Base-by-base conservation (phyloP, 2,797 vertebrate genomes). In the Hypotaenidia okinawae region DNA sequence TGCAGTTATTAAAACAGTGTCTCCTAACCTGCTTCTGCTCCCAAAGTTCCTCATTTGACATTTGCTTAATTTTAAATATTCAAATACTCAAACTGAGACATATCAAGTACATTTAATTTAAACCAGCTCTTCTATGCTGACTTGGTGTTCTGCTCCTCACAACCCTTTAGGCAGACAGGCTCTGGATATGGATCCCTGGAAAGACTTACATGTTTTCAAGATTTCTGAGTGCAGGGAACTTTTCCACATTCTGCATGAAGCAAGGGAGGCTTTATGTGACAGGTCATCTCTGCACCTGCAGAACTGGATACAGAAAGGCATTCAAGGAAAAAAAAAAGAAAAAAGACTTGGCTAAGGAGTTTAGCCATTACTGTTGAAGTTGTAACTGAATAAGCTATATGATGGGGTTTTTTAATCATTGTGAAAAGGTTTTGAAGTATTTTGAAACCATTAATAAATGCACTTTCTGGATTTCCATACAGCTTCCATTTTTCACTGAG, bases 401-500 rank as follows among this genome's bases (percentile, higher is more conserved):
- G 2, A 61, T 47, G n/a, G 32, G 14, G 1, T 22, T 79, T 89
- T 94, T 90, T 76, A 92, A 94, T 95, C 55, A 90, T 41, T 4
- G 6, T 73, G 69, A 84, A 93, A 95, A 92, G 39, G 32, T 45
- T 86, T 91, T 79, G 25, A 90, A 69, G 79, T 25, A 49, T 81
- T 87, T 47, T 17, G 9, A 94, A 94, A 76, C 30, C 51, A 55
- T 41, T 55, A 79, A 82, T 77, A 79, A 94, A 94, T 74, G 47
- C 70, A 62, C 67, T 82, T 61, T 30, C 70, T 91, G 59, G 41
- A 82, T 84, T 96, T 90, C 75, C 67, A 67, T 69, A 62, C 21
- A 74, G 59, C 45, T 91, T 84, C 70, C 49, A 89, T 91, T 94
- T 77, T 81, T 94, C 74, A 89, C 64, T 90, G 61, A 55, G 84